Evolutionary conservation across 2,113 vertebrate genomes (phyloP), one percentile per base, ranked within the genome.

Genomic region (Toxotes chatareus): DNA sequence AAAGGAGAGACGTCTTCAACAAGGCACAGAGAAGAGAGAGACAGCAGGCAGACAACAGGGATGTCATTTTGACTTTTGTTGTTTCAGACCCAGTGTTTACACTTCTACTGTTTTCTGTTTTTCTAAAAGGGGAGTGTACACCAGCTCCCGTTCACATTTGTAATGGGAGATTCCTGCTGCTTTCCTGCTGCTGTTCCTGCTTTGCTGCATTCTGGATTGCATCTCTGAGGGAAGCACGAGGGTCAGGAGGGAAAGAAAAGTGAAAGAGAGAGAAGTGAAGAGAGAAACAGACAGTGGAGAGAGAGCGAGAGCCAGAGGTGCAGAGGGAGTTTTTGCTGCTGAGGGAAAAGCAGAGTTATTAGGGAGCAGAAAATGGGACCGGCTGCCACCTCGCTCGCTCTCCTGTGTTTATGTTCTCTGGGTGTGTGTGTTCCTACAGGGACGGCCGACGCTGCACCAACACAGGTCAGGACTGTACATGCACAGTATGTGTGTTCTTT

Each of bases 321-420:
- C 59, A 77, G 63, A 77, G 73, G 55, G 80, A 78, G 66, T 55
- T 73, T 73, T n/a, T 40, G 51, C 68, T 42, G 76, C 82, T 75
- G 76, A 64, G 73, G 77, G 34, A 73, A 75, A 47, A 76, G 56
- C 60, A 61, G 82, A 83, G 73, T 76, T 64, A 69, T 71, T 36
- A 14, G 73, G 76, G 72, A 81, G 79, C 76, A 73, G 82, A 94
- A 92, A 88, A 95, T 96, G 95, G 91, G 76, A 88, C 85, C 82
- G 12, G 88, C 90, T 51, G 88, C 86, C 65, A 61, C 90, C 71
- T 90, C 91, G 32, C 82, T 92, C 72, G 76, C 89, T 49, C 76
- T 93, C 1, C 66, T 95, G 86, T 93, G 89, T 74, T 79, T 95
- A 27, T 92, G 62, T 8, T 83, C 75, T n/a, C 73, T 93, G 80